Evolutionary conservation across 2,888 invertebrate species (phyloP).

Genomic region (Microctonus brassicae): DNA sequence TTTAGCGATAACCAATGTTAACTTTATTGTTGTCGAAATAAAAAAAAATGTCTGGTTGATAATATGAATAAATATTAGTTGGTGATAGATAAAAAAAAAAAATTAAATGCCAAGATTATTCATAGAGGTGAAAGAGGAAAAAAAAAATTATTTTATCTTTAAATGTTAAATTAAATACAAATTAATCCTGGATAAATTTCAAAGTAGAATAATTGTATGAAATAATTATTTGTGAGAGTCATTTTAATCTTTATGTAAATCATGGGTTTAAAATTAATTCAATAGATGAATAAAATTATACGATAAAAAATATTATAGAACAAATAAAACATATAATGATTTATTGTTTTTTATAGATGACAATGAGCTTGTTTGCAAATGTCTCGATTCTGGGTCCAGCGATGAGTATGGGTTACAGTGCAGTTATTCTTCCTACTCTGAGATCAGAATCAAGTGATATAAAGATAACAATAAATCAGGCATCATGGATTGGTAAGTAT

Average conservation of each 20-base stretch:
- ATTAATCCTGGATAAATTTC: background rate
- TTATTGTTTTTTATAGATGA: slow-evolving; percentile 62
- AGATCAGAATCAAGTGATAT: slow-evolving; percentile 58
- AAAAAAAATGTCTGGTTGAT: background rate
- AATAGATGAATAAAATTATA: background rate
- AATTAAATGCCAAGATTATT: background rate
- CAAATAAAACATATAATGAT: background rate
- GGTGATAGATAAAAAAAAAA: background rate
- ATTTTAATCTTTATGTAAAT: background rate
- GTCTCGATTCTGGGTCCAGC: slow-evolving; percentile 72
- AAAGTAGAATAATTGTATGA: background rate
- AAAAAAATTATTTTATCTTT: too few relatives aligned
- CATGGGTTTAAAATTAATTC: background rate
- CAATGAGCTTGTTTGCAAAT: slow-evolving; percentile 71
- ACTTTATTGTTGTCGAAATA: background rate
- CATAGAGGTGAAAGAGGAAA: background rate
- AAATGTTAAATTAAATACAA: background rate
- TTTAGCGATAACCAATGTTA: background rate
- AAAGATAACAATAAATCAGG: slow-evolving; percentile 65
- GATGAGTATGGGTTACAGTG: slow-evolving; percentile 74
- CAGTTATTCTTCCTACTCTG: slow-evolving; percentile 71
- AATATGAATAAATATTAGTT: background rate
- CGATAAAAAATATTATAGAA: background rate
- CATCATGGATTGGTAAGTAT: slow-evolving; percentile 74
- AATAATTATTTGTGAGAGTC: background rate